Evolutionary conservation across 2,888 invertebrate species (phyloP).

Genomic region (Mimumesa dahlbomi): DNA sequence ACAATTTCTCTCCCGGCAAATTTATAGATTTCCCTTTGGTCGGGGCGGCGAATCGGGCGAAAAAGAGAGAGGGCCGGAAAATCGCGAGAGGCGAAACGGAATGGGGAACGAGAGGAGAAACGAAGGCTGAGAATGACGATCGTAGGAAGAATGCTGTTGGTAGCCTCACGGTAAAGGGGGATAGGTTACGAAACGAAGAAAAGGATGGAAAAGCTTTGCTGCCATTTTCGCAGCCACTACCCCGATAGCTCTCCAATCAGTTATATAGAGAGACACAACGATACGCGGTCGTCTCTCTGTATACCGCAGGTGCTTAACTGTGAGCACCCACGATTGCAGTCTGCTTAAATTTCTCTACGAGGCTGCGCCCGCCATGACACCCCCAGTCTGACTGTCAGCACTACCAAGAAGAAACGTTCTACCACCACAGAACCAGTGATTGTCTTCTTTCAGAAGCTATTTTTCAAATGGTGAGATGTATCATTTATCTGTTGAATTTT

Average conservation of each 20-base stretch:
- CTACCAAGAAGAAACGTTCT: too few species aligned
- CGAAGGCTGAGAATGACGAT: conserved; percentile 47
- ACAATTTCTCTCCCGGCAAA: conserved; percentile 71
- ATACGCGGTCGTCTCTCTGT: too few species aligned
- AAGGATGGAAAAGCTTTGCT: conserved; percentile 56
- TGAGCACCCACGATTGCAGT: too few species aligned
- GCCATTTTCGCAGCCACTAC: conserved; percentile 34
- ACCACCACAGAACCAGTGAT: too few species aligned
- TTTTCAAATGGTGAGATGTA: too few species aligned
- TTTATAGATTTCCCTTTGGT: conserved; percentile 71
- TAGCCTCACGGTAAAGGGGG: too few species aligned
- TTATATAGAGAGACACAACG: conserved; percentile 58
- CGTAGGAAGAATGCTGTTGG: conserved; percentile 46
- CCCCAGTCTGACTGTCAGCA: too few species aligned
- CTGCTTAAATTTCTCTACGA: too few species aligned
- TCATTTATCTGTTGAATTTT: too few species aligned
- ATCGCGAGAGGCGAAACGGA: conserved; percentile 35
- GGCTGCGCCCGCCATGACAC: too few species aligned
- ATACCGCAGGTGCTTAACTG: too few species aligned
- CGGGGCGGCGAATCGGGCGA: conserved; percentile 19
- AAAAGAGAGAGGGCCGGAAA: conserved; percentile 21
- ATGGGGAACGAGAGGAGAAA: conserved; percentile 11
- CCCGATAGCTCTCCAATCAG: conserved; percentile 54
- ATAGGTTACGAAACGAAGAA: conserved; percentile 6
- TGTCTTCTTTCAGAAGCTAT: too few species aligned